Evolutionary conservation across 2,797 vertebrate genomes (phyloP).

Genomic region (Hylomyscus alleni): DNA sequence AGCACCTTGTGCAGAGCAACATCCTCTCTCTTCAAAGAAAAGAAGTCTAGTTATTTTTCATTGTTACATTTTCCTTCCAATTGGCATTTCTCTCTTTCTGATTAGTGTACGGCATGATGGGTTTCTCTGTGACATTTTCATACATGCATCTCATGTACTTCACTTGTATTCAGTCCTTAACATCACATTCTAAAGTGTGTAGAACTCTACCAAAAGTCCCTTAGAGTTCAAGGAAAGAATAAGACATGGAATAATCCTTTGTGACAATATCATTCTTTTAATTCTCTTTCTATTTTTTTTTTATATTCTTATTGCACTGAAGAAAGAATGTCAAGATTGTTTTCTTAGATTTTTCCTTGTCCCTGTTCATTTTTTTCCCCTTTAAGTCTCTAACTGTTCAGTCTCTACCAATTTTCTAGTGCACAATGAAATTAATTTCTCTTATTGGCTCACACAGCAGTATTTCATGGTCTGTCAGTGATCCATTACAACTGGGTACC

Average conservation of each 20-base stretch:
- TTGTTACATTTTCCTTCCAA: background rate
- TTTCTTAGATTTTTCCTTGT: background rate
- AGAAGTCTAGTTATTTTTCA: background rate
- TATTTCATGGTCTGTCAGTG: background rate
- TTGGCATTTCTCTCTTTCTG: background rate
- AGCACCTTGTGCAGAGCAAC: no score
- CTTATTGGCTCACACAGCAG: background rate
- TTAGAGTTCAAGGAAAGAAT: constrained; percentile 13
- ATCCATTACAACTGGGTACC: background rate
- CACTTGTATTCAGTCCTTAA: no score
- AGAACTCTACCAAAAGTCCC: background rate
- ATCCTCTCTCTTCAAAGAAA: background rate
- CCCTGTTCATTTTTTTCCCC: background rate
- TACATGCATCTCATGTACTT: background rate
- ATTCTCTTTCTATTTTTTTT: background rate
- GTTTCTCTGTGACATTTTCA: background rate
- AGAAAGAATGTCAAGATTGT: background rate
- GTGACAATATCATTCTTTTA: background rate
- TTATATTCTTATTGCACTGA: background rate
- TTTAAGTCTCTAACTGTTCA: background rate
- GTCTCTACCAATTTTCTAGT: background rate
- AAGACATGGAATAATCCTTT: background rate
- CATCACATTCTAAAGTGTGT: background rate
- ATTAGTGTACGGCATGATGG: background rate
- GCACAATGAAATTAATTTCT: background rate